Evolutionary conservation across 2,797 vertebrate genomes (phyloP), one percentile per base, ranked within the genome.

Genomic region (Gymnoscopelus microlampas): DNA sequence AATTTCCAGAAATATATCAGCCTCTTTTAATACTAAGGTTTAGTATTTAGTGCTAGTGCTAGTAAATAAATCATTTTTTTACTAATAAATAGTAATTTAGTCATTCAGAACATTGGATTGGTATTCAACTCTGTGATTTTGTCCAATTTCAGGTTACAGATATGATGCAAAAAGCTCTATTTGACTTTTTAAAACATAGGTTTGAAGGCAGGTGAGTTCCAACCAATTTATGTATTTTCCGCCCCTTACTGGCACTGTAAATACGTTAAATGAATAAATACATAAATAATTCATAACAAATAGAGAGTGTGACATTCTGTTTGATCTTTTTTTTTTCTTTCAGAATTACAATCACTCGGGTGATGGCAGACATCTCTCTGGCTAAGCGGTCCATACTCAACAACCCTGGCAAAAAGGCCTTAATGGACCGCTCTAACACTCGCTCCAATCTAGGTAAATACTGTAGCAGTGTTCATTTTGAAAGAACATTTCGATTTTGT

Each of bases 91-190:
- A 6, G 32, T 35, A 32, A 32, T 32, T 32, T 32, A 32, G 32
- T 3, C 32, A 35, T 35, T 35, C 5, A 35, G 32, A 35, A 35
- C 9, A 44, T 9, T 44, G 39, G 39, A 9, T 60, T 60, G 3
- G 2, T 44, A 13, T 35, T 11, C 8, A 58, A 24, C 4, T 6
- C 2, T 19, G 13, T 19, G 7, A 47, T 39, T 61, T 76, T 73
- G 29, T 68, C 49, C 7, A 11, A 70, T 87, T 86, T 9, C 68
- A 99, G 97, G 96, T 99, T 74, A 99, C 97, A 84, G 98, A 99
- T 89, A 99, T 99, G 98, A 99, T 99, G 98, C 98, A 99, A 87
- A 99, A 99, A 94, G 97, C 97, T 47, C 93, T 99, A 53, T 99
- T 99, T 93, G 98, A 99, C 93, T 99, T 94, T 95, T 94, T 99